phyloP scores from a whole-genome alignment of 2,113 vertebrate species.

The Edolisoma coerulescens region DNA sequence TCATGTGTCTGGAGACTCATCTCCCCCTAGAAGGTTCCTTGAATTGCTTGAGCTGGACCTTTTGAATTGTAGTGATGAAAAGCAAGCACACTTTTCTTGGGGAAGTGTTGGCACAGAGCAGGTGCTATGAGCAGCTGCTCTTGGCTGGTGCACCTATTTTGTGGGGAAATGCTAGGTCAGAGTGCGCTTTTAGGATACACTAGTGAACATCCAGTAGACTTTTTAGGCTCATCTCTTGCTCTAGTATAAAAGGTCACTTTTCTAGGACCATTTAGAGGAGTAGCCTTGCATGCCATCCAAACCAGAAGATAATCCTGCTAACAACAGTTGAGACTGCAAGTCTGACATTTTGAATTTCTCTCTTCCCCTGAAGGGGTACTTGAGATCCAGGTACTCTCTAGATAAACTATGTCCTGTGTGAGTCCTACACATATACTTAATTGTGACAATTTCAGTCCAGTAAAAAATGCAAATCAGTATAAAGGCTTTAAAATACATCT shows the following conservation, averaged over 20 bases:
- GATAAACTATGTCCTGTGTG: not conserved
- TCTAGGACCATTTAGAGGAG: not conserved
- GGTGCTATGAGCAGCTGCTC: not conserved
- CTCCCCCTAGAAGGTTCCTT: not conserved
- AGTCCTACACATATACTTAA: not conserved
- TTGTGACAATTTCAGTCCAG: not conserved
- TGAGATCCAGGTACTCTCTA: not conserved
- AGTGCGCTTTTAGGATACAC: not conserved
- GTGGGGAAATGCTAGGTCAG: not conserved
- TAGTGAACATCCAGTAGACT: not conserved
- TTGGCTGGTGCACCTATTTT: not conserved
- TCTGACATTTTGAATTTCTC: not conserved
- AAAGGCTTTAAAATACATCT: not conserved
- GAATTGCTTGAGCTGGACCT: not conserved
- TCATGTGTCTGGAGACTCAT: not conserved
- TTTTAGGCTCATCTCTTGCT: not conserved
- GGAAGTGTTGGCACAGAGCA: not conserved
- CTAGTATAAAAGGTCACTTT: not conserved
- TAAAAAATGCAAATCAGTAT: not conserved
- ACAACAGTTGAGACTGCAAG: not conserved
- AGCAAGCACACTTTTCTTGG: not conserved
- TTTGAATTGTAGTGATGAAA: not conserved
- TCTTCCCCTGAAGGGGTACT: not conserved
- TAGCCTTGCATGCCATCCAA: not conserved
- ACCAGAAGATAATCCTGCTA: not conserved